Evolutionary conservation across 2,888 invertebrate species (phyloP).

Genomic region (Baccha elongata): DNA sequence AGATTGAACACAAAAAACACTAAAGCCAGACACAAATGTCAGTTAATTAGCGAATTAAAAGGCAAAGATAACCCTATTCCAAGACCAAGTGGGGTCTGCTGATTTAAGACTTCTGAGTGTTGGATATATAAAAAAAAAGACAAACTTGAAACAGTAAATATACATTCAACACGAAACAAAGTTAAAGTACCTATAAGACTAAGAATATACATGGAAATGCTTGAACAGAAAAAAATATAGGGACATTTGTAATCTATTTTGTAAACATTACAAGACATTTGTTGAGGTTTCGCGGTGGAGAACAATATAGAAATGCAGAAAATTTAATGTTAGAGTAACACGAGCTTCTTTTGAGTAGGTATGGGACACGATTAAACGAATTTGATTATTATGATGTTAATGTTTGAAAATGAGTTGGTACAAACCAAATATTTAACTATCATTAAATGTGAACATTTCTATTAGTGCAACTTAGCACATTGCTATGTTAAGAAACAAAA

Average conservation of each 20-base stretch:
- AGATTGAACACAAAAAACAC: slow-evolving; percentile 17
- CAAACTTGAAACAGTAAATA: neutral
- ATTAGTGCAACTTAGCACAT: no score
- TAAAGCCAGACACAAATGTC: slow-evolving; percentile 7
- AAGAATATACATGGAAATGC: no score
- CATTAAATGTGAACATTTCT: no score
- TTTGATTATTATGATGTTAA: no score
- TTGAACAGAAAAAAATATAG: neutral
- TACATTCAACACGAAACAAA: neutral
- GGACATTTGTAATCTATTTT: neutral
- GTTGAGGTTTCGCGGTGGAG: no score
- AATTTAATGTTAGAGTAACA: neutral
- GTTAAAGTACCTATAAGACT: no score
- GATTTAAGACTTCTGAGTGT: neutral
- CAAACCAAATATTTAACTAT: no score
- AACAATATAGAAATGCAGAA: neutral
- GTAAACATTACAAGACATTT: neutral
- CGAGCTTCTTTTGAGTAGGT: no score
- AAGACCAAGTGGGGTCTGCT: neutral
- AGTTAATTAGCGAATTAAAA: slow-evolving; percentile 40
- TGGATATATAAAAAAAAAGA: neutral
- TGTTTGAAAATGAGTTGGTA: no score
- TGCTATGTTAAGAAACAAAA: no score
- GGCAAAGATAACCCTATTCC: neutral
- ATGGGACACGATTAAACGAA: no score